Conservation (phyloP, 2,113 vertebrate genomes). For the Laticauda colubrina region DNA sequence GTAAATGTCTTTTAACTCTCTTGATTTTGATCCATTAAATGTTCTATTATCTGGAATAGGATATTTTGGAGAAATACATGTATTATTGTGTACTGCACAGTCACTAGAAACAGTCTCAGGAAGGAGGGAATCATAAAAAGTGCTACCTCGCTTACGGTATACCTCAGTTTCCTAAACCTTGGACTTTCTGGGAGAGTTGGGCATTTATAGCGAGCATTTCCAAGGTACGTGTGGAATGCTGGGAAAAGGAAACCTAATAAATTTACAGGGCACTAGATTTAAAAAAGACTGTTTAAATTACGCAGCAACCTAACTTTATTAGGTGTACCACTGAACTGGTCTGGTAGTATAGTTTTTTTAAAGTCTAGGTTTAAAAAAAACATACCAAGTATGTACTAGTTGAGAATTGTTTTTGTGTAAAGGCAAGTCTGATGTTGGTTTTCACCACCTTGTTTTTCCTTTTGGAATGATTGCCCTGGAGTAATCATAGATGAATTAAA, state of each 20-base stretch:
- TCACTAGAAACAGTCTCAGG: not conserved
- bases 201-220: not conserved
- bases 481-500: not conserved
- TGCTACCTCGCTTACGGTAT: not conserved
- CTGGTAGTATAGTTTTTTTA: not conserved
- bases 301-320: not conserved
- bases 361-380: not conserved
- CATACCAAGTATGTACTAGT: not conserved
- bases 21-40: slow-evolving; percentile 15
- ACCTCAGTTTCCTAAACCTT: not conserved
- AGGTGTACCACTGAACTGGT: not conserved
- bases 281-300: not conserved
- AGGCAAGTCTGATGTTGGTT: not conserved
- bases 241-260: not conserved
- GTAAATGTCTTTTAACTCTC: slow-evolving; percentile 28
- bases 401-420: not conserved
- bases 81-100: not conserved
- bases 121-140: not conserved
- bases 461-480: not conserved
- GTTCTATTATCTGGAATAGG: not conserved
- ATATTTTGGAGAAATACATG: not conserved
- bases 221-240: not conserved
- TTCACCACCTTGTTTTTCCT: not conserved
- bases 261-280: not conserved
- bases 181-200: not conserved